A percentile compares a stretch with the other conserved stretches of the same genome.
phyloP scores from a whole-genome alignment of 2,797 vertebrate genomes.

The Coregonus ussuriensis region DNA sequence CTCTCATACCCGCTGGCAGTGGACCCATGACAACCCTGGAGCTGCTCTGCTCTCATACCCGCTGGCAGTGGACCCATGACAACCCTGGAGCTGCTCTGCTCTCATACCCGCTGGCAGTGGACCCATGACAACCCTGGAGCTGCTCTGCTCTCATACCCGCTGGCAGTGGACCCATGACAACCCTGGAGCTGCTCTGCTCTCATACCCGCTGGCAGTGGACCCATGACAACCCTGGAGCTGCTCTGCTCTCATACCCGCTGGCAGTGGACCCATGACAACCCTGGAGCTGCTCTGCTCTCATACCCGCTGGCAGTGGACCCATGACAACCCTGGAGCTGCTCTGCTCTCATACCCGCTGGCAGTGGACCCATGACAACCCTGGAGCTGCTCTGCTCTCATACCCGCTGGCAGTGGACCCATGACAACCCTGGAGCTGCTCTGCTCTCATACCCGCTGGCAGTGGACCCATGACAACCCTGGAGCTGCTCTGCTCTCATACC shows the following conservation, averaged over 20 bases:
- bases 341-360: constrained; percentile 87
- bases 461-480: constrained; percentile 89
- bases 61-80: constrained; percentile 91
- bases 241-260: constrained; percentile 87
- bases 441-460: constrained; percentile 85
- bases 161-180: constrained; percentile 92
- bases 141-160: constrained; percentile 85
- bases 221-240: constrained; percentile 83
- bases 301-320: constrained; percentile 90
- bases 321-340: constrained; percentile 86
- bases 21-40: constrained; percentile 87
- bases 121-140: constrained; percentile 84
- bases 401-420: constrained; percentile 91
- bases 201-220: constrained; percentile 91
- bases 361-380: constrained; percentile 88
- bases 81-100: constrained; percentile 87
- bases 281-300: constrained; percentile 88
- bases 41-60: constrained; percentile 86
- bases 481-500: constrained; percentile 85
- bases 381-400: constrained; percentile 86
- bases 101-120: constrained; percentile 89
- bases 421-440: constrained; percentile 87
- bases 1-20: constrained; percentile 86
- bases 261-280: constrained; percentile 88
- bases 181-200: constrained; percentile 85